Percentiles rank a stretch among this genome's conserved stretches.
Evolutionary conservation across 2,797 vertebrate genomes (phyloP).

Genomic region (Paratrypauchen microcephalus): DNA sequence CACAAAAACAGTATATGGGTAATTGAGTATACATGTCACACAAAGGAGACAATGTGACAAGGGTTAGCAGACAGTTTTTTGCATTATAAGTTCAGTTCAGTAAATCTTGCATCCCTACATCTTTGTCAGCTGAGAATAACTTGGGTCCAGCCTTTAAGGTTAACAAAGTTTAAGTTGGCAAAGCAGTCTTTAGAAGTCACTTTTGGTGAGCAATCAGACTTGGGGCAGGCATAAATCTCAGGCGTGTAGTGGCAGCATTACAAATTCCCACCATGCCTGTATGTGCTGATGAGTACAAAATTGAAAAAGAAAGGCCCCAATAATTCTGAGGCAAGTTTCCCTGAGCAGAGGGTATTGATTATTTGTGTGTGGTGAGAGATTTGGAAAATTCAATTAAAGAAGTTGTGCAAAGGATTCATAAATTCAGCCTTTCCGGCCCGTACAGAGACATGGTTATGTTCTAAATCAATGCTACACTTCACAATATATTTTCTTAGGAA

Average conservation of each 20-base stretch:
- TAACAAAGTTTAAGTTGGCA: conserved; percentile 78
- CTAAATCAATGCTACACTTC: conserved; percentile 99
- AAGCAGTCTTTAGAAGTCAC: conserved; percentile 75
- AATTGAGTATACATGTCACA: not conserved
- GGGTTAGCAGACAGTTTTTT: not conserved
- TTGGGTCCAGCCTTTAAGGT: conserved; percentile 59
- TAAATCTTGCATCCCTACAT: not conserved
- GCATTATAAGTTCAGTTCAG: conserved; percentile 4
- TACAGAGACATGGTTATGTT: conserved; percentile 93
- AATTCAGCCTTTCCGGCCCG: conserved; percentile 87
- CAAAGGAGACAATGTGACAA: not conserved
- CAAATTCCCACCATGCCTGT: conserved; percentile 84
- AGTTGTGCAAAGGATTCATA: conserved; percentile 99
- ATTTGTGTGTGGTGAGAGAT: conserved; percentile 99
- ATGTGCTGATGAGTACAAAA: conserved; percentile 99
- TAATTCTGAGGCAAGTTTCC: conserved; percentile 98
- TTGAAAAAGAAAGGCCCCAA: conserved; percentile 96
- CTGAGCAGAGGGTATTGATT: conserved; percentile 98
- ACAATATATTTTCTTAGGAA: conserved; percentile 99
- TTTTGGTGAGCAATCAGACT: conserved; percentile 86
- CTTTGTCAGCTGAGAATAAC: conserved; percentile 44
- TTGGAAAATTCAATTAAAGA: conserved; percentile 99
- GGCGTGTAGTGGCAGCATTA: conserved; percentile 82
- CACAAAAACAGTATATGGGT: not conserved
- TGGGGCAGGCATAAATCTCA: conserved; percentile 85